phyloP scores from a whole-genome alignment of 2,113 vertebrate genomes.

The Pimephales promelas region DNA sequence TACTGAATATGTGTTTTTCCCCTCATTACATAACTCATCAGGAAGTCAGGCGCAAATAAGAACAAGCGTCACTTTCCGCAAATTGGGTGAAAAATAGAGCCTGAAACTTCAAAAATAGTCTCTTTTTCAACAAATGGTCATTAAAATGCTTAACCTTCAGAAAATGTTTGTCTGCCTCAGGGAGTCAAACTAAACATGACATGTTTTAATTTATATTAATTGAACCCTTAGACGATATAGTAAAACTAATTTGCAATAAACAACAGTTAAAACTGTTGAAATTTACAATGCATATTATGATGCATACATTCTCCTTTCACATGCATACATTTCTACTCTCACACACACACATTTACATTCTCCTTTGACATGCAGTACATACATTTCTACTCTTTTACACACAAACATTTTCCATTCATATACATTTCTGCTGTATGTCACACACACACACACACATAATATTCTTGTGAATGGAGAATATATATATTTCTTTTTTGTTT shows the following conservation, averaged over 20 bases:
- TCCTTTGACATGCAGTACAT: too few relatives aligned
- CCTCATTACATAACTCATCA: slow-evolving; percentile 32
- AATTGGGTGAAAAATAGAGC: slow-evolving; percentile 23
- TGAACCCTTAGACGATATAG: neutral
- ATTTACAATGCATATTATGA: too few relatives aligned
- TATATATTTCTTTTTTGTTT: too few relatives aligned
- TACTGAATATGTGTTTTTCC: slow-evolving; percentile 27
- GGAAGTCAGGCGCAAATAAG: slow-evolving; percentile 24
- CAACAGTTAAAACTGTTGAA: too few relatives aligned
- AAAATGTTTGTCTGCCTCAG: slow-evolving; percentile 10
- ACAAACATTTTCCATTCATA: too few relatives aligned
- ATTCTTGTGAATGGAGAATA: too few relatives aligned
- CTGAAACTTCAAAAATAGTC: neutral
- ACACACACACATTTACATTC: too few relatives aligned
- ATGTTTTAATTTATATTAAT: neutral
- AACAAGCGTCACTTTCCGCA: slow-evolving; percentile 24
- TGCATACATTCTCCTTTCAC: too few relatives aligned
- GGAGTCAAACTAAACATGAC: neutral
- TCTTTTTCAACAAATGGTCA: slow-evolving; percentile 6
- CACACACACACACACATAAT: too few relatives aligned
- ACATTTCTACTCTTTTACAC: too few relatives aligned
- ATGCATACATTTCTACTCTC: too few relatives aligned
- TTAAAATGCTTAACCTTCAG: neutral
- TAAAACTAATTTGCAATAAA: neutral
- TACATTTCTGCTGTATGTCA: too few relatives aligned